phyloP scores from a whole-genome alignment of 1,140 invertebrate genomes.

The Centruroides vittatus region DNA sequence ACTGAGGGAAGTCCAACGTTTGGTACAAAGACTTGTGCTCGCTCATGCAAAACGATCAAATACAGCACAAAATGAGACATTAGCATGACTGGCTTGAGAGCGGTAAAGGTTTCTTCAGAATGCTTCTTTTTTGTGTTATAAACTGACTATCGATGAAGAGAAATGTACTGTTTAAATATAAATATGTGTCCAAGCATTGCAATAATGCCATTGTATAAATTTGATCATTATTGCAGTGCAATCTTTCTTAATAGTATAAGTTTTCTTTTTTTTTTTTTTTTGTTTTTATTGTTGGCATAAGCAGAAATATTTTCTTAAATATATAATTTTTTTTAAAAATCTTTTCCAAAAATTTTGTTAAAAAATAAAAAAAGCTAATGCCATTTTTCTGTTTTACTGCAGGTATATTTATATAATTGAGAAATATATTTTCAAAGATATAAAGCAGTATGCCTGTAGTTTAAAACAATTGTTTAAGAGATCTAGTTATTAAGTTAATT shows the following conservation, averaged over 20 bases:
- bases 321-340: neutral
- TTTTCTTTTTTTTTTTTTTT: neutral
- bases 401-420: neutral
- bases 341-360: neutral
- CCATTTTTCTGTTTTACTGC: neutral
- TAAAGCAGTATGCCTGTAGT: no score
- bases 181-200: no score
- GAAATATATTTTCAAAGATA: neutral
- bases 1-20: constrained; percentile 14
- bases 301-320: neutral
- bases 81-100: constrained; percentile 16
- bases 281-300: neutral
- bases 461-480: no score
- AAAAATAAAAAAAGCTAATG: neutral
- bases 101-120: constrained; percentile 18
- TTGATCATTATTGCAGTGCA: neutral
- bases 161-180: neutral
- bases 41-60: constrained; percentile 14
- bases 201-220: neutral
- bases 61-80: constrained; percentile 10
- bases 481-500: no score
- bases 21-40: constrained; percentile 13
- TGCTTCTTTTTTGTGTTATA: constrained; percentile 6
- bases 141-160: neutral
- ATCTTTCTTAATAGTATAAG: neutral